A percentile compares a stretch with the other conserved stretches of the same genome.
Evolutionary conservation across 2,797 vertebrate species (phyloP).

Genomic region (Hippoglossus hippoglossus): DNA sequence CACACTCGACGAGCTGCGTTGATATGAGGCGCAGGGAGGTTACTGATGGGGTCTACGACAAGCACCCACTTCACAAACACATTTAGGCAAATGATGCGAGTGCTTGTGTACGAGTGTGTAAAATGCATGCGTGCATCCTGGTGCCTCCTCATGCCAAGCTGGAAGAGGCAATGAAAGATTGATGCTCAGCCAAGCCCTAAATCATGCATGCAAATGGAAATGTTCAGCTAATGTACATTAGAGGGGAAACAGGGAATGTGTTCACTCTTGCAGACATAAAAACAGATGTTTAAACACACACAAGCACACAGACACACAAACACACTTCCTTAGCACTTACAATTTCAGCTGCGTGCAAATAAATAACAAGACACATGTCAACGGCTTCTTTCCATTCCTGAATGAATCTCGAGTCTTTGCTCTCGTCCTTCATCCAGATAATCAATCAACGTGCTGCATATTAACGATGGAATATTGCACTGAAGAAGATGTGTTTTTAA

Average conservation of each 20-base stretch:
- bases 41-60: neutral
- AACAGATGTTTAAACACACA: conserved; percentile 25
- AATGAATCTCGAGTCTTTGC: too few species aligned
- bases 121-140: conserved; percentile 13
- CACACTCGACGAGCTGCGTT: conserved; percentile 23
- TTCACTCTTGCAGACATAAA: neutral
- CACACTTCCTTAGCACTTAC: too few species aligned
- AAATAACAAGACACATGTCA: too few species aligned
- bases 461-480: too few species aligned
- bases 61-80: conserved; percentile 44
- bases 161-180: conserved; percentile 50
- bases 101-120: neutral
- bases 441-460: too few species aligned
- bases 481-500: neutral
- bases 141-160: conserved; percentile 10
- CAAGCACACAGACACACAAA: neutral
- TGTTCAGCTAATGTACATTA: conserved; percentile 51
- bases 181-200: conserved; percentile 48
- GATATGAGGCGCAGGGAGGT: neutral
- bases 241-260: conserved; percentile 1
- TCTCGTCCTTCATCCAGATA: too few species aligned
- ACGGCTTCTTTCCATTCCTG: too few species aligned
- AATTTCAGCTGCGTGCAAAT: too few species aligned
- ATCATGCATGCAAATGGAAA: conserved; percentile 61
- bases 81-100: conserved; percentile 37